Evolutionary conservation across 2,888 invertebrate species (phyloP), one percentile per base, ranked within the genome.

Genomic region (Nipponacmea schrenckii): DNA sequence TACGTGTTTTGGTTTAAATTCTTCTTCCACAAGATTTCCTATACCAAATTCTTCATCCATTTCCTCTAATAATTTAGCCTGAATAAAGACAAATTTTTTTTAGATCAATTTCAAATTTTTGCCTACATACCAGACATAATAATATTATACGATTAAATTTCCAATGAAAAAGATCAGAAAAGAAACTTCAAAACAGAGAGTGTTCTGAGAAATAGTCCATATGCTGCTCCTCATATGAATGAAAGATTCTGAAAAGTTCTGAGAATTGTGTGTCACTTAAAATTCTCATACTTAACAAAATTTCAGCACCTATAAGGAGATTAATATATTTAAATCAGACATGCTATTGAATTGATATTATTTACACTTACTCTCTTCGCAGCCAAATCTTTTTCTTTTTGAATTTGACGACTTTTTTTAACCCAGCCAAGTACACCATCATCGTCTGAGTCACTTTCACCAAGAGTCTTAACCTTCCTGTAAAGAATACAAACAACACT

Each of bases 21-120:
- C 95, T 80, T 94, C 93, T 77, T 94, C 94, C n/a, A 97, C 92
- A 66, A 97, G 90, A 81, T 93, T 94, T 17, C 93, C 92, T 74
- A 97, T 93, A 45, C 97, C 97, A 91, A 98, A 97, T 88, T 95
- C 96, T 79, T 93, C 94, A 90, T 98, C 98, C 91, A 98, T 92
- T 90, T 98, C 96, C 89, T 97, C 96, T 85, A 98, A 89, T 91
- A 95, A 92, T 88, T 96, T 96, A 27, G 96, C 98, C 95, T 86
- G 73, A 67, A 80, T 45, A n/a, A 8, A 24, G 17, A 50, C 46
- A 24, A 66, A 26, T 44, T 17, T 8, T 5, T 48, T 48, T 15
- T 48, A 7, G n/a, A 26, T 15, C 12, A 69, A 69, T 24, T 24
- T 45, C n/a, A n/a, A n/a, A n/a, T n/a, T n/a, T n/a, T n/a, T n/a